Percentiles rank a stretch among this genome's conserved stretches.
These are phyloP conservation scores for Macaca mulatta DNA, from an alignment of 2,113 vertebrate species.

Conservation along the genomic window DNA sequence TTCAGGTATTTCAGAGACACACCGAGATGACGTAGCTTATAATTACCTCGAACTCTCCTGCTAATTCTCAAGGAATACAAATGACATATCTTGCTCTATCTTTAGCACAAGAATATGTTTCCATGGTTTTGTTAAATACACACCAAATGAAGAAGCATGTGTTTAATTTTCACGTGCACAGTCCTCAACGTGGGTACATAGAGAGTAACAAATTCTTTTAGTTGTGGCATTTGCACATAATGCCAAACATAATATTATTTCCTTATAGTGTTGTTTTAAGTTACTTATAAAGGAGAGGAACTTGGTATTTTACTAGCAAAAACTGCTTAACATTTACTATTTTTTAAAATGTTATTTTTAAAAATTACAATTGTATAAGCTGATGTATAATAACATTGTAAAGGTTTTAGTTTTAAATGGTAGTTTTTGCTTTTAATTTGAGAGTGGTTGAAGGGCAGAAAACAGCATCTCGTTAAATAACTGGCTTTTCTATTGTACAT, in stretches of 20 bases:
- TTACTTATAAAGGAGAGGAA: neutral
- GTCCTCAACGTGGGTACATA: conserved; percentile 53
- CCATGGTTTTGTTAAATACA: neutral
- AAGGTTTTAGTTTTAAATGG: conserved; percentile 51
- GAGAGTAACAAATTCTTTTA: neutral
- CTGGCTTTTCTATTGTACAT: neutral
- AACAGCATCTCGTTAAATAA: neutral
- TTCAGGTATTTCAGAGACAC: conserved; percentile 50
- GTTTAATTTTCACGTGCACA: conserved; percentile 25
- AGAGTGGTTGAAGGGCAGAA: neutral
- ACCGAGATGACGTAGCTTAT: neutral
- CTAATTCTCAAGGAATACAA: conserved; percentile 37
- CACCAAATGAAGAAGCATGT: conserved; percentile 24
- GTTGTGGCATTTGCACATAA: conserved; percentile 6
- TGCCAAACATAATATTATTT: neutral
- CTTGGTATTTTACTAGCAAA: conserved; percentile 9
- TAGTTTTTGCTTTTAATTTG: conserved; percentile 58
- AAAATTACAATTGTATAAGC: neutral
- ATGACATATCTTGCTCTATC: neutral
- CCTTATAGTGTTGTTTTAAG: neutral
- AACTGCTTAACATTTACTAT: neutral
- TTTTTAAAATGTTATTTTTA: neutral
- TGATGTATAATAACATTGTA: neutral
- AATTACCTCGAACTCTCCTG: neutral
- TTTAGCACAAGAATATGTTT: conserved; percentile 15